Percentiles rank a stretch among this genome's conserved stretches.
phyloP scores from a whole-genome alignment of 2,113 vertebrate genomes.

The Prionailurus bengalensis region DNA sequence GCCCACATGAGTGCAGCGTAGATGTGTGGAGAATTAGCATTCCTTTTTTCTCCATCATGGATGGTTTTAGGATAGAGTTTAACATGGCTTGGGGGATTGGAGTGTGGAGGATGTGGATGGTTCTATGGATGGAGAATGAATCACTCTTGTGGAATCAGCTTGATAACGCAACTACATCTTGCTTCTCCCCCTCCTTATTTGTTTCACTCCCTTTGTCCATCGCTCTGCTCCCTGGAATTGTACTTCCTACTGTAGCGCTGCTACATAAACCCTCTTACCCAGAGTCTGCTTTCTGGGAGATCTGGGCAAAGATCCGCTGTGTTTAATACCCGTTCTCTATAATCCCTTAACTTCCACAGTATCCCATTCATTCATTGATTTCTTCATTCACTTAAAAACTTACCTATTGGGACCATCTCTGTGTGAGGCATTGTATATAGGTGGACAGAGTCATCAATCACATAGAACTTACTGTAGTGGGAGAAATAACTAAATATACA shows the following conservation, averaged over 20 bases:
- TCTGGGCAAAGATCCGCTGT: background rate
- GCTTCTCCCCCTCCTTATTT: background rate
- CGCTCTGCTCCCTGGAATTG: background rate
- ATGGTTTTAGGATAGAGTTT: background rate
- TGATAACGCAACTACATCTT: background rate
- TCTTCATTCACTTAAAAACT: background rate
- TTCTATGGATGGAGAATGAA: background rate
- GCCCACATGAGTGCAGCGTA: background rate
- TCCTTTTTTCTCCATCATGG: background rate
- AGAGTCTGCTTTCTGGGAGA: background rate
- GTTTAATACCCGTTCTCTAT: background rate
- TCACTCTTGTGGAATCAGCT: background rate
- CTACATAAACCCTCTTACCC: background rate
- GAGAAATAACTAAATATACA: background rate
- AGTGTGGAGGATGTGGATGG: background rate
- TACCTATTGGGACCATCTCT: background rate
- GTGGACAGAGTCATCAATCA: background rate
- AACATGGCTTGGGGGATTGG: background rate
- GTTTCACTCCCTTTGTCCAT: background rate
- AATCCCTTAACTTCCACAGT: background rate
- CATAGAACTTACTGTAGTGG: background rate
- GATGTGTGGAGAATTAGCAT: too few relatives aligned
- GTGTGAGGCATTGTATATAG: background rate
- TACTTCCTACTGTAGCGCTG: background rate
- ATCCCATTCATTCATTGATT: background rate